Percentiles rank a stretch among this genome's conserved stretches.
phyloP scores from a whole-genome alignment of 2,113 vertebrate genomes.

The Peromyscus polionotus region DNA sequence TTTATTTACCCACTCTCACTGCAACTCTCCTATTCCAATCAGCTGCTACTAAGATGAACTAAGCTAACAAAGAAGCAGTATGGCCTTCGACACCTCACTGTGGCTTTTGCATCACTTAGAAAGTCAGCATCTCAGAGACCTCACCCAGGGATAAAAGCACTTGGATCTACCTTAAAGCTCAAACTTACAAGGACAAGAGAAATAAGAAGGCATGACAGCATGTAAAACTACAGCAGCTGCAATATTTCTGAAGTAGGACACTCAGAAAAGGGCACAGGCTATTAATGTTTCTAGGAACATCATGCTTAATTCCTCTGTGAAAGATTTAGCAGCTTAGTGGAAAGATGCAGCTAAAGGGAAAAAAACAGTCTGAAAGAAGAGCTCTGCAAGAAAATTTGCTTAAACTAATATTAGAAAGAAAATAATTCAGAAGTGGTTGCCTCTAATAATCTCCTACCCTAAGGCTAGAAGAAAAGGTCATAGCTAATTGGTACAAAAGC shows the following conservation, averaged over 20 bases:
- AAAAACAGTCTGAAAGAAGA: constrained; percentile 32
- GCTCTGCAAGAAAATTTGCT: constrained; percentile 79
- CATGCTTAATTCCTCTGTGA: constrained; percentile 71
- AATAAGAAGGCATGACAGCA: constrained; percentile 46
- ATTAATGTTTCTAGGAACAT: constrained; percentile 81
- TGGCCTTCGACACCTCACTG: constrained; percentile 34
- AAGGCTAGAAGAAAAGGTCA: constrained; percentile 84
- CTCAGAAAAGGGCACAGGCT: constrained; percentile 80
- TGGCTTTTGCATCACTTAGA: constrained; percentile 18
- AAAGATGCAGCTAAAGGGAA: constrained; percentile 32
- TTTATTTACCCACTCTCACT: constrained; percentile 29
- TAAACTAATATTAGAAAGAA: constrained; percentile 83
- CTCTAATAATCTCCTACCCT: constrained; percentile 79
- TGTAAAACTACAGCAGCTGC: constrained; percentile 66
- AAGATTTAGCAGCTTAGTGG: constrained; percentile 75
- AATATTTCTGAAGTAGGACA: constrained; percentile 82
- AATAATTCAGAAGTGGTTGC: constrained; percentile 80
- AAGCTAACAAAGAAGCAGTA: constrained; percentile 60
- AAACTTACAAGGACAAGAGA: constrained; percentile 53
- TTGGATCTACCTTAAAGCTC: constrained; percentile 40
- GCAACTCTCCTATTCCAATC: neutral
- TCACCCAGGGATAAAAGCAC: constrained; percentile 1
- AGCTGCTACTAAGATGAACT: constrained; percentile 24
- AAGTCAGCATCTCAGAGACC: constrained; percentile 20
- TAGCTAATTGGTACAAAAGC: constrained; percentile 82